These are phyloP conservation scores for Cyphomyrus discorhynchus DNA, from an alignment of 2,113 vertebrate species.

Conservation along the genomic window DNA sequence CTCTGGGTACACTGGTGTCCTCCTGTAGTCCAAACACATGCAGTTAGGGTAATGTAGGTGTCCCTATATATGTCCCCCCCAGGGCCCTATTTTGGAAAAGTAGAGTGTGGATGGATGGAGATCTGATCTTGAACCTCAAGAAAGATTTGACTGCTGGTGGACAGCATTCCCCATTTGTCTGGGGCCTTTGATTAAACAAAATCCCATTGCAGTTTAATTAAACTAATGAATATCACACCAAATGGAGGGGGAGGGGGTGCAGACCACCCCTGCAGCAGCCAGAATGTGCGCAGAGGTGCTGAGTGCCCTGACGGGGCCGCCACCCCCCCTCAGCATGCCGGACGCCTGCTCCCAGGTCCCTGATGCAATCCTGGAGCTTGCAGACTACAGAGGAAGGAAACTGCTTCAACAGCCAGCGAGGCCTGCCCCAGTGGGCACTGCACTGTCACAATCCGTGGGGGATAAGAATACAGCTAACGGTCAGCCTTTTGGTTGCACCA, in stretches of 20 bases:
- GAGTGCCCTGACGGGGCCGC: not conserved
- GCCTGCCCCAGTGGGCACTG: conserved; percentile 66
- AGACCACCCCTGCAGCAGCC: not conserved
- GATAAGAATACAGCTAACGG: conserved; percentile 55
- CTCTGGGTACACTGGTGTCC: not conserved
- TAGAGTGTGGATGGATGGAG: not conserved
- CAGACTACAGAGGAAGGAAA: conserved; percentile 78
- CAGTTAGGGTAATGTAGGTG: not conserved
- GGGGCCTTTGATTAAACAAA: not conserved
- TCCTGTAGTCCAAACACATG: not conserved
- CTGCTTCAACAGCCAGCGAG: conserved; percentile 62
- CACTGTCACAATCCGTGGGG: conserved; percentile 74
- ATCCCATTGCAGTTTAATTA: not conserved
- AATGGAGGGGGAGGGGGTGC: not conserved
- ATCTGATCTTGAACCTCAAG: not conserved
- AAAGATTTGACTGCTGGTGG: not conserved
- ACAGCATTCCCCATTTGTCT: not conserved
- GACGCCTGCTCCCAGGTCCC: conserved; percentile 39
- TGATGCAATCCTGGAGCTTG: conserved; percentile 59
- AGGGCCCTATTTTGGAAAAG: not conserved
- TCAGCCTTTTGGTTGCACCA: conserved; percentile 37
- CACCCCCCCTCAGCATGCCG: not conserved
- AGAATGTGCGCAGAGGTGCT: not conserved
- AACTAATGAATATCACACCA: not conserved
- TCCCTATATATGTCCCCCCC: not conserved